phyloP scores from a whole-genome alignment of 2,888 invertebrate species.

The Tipula confusa region DNA sequence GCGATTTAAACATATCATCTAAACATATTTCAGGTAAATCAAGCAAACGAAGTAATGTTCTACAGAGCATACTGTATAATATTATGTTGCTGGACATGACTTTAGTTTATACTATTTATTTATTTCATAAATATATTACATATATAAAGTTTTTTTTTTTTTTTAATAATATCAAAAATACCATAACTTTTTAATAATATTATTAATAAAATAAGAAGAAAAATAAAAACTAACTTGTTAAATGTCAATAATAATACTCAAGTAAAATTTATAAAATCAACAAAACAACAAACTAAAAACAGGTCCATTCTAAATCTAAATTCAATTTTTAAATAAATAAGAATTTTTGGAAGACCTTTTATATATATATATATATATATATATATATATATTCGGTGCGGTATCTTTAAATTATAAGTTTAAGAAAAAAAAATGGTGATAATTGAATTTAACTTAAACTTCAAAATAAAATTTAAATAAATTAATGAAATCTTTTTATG shows the following conservation, averaged over 20 bases:
- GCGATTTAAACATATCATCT: too few relatives aligned
- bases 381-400: neutral
- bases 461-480: slow-evolving; percentile 12
- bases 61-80: too few relatives aligned
- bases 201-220: slow-evolving; percentile 14
- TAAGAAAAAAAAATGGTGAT: slow-evolving; percentile 20
- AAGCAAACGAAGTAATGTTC: too few relatives aligned
- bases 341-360: neutral
- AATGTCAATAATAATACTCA: slow-evolving; percentile 12
- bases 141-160: neutral
- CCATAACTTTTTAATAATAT: slow-evolving; percentile 21
- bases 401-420: neutral
- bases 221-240: slow-evolving; percentile 4
- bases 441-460: slow-evolving; percentile 25
- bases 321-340: slow-evolving; percentile 25
- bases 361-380: neutral
- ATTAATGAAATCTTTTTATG: neutral
- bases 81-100: too few relatives aligned
- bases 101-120: neutral
- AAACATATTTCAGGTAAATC: too few relatives aligned
- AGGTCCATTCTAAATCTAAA: slow-evolving; percentile 20
- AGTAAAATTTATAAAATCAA: slow-evolving; percentile 12
- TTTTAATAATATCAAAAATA: neutral
- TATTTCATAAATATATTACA: neutral
- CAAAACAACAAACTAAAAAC: slow-evolving; percentile 20